Evolutionary conservation across 2,113 vertebrate species (phyloP), one percentile per base, ranked within the genome.

Genomic region (Macaca mulatta): DNA sequence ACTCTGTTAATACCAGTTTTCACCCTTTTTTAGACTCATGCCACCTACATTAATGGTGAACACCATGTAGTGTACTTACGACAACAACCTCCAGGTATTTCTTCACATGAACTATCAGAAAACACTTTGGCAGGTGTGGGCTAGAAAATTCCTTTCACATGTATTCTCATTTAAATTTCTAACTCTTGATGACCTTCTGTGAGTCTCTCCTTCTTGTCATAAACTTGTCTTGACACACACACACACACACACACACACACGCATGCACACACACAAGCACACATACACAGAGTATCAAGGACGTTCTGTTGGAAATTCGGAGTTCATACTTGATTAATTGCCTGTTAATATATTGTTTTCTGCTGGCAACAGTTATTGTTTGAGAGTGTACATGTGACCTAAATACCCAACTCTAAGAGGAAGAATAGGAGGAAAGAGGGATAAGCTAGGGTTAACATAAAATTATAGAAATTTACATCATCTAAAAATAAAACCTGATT

Each of bases 11-110:
- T 64, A 43, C 8, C 12, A 77, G 23, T 12, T 38, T n/a, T 83
- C 70, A 75, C 77, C 69, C 38, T 75, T 80, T 18, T 80, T 87
- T 69, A 96, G 10, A 12, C 5, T 75, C 7, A 50, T 48, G 20
- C 35, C 22, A 27, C 86, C 45, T 14, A 72, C 7, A 27, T 50
- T 40, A 25, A 11, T 38, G 23, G 20, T 27, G 30, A 78, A 57
- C 2, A 3, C 7, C 20, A 11, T 2, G 0, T 4, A 14, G 11
- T 35, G 9, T n/a, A 61, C 4, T 80, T 77, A 20, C 0, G 0
- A 20, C 11, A 43, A 18, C 55, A 88, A 69, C 4, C 40, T 77
- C 23, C 35, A 50, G 18, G 22, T 30, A 38, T 38, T 67, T 79
- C 48, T 89, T 35, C 92, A 16, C 2, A 59, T 64, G 43, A 85